Base-by-base conservation (phyloP, 1,140 invertebrate species). In the Scylla paramamosain region DNA sequence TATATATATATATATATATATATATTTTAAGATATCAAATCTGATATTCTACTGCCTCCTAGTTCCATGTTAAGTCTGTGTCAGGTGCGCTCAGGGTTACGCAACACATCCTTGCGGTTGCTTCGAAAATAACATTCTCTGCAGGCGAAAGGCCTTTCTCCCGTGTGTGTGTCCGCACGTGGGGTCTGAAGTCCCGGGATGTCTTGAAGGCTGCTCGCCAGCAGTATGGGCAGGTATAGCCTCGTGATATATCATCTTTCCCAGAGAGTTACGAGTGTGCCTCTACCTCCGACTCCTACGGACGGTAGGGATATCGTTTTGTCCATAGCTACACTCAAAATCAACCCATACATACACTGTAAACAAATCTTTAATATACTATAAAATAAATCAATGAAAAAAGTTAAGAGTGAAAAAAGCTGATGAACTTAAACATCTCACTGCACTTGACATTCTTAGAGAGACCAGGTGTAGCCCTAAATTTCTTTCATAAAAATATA, bases 191-290 rank as follows among this genome's bases (percentile, higher is more conserved):
- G 93, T 94, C 93, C 88, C 93, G 52, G 91, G 93, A 94, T 10
- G 93, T 94, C 93, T 94, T 94, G 93, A 94, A 94, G 59, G 93
- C 91, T 67, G 93, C 93, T 91, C 93, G 93, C 93, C 88, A 91
- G 93, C 93, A 94, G 93, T 94, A 94, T 25, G 93, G 93, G 93
- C 93, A 94, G 93, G 93, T 94, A 88, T 82, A 77, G 77, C 67
- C 88, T 94, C 93, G 93, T 39, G 92, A 94, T 90, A 88, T 91
- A 94, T 67, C 93, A 25, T 94, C 93, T 94, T 91, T 94, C 87
- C 93, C 93, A 90, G 93, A 94, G 29, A 90, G 84, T 94, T 86
- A 91, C 77, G 88, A 20, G 25, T 91, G 87, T 90, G 67, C 93
- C 93, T 94, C 88, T 32, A 94, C 31, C 88, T 90, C 87, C 87